Percentiles rank a stretch among this genome's conserved stretches.
Conservation (phyloP, 1,140 invertebrate species). For the Cydia strobilella region DNA sequence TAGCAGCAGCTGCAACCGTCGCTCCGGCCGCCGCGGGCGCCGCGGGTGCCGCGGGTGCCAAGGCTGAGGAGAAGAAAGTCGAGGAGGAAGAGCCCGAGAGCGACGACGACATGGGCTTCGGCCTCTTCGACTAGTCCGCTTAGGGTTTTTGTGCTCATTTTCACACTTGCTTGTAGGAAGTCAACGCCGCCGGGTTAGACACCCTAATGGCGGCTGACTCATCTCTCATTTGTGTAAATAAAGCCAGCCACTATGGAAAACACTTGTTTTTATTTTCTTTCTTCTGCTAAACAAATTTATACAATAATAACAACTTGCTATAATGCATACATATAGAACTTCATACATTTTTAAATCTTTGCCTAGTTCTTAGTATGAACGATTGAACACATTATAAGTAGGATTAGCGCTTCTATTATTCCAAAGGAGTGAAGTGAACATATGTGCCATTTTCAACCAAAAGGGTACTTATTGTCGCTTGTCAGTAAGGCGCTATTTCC, state of each 20-base stretch:
- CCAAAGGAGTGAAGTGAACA: too few species aligned
- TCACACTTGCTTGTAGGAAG: constrained; percentile 19
- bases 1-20: constrained; percentile 85
- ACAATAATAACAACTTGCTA: too few species aligned
- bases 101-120: constrained; percentile 98
- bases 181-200: constrained; percentile 62
- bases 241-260: constrained; percentile 27
- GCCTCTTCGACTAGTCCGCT: constrained; percentile 92
- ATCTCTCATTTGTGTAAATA: constrained; percentile 38
- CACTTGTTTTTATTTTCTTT: not conserved
- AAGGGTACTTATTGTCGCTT: too few species aligned
- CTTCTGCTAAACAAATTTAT: too few species aligned
- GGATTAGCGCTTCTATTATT: too few species aligned
- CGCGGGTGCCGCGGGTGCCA: constrained; percentile 81
- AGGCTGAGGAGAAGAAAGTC: constrained; percentile 89
- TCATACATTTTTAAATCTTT: too few species aligned
- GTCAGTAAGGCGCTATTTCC: too few species aligned
- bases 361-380: too few species aligned
- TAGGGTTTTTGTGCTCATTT: constrained; percentile 35
- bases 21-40: constrained; percentile 80
- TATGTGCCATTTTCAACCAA: too few species aligned
- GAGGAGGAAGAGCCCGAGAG: constrained; percentile 91
- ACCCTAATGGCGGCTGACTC: constrained; percentile 57
- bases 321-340: too few species aligned
- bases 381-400: too few species aligned